These are phyloP conservation scores for Maconellicoccus hirsutus DNA, from an alignment of 1,140 invertebrate species.

Conservation along the genomic window DNA sequence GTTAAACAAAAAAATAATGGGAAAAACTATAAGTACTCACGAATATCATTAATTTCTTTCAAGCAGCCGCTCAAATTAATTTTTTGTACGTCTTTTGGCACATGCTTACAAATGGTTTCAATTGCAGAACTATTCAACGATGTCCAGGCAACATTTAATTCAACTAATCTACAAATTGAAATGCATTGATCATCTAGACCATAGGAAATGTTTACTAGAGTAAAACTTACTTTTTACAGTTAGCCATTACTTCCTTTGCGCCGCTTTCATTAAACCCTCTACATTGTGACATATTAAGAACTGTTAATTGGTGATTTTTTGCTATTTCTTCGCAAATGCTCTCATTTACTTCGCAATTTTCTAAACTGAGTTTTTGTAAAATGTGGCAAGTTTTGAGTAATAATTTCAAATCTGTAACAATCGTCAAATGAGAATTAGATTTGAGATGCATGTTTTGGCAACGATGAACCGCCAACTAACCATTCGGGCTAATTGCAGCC, in stretches of 20 bases:
- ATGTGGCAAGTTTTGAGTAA: conserved; percentile 54
- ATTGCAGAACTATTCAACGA: conserved; percentile 47
- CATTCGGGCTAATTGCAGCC: conserved; percentile 45
- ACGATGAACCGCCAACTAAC: conserved; percentile 30
- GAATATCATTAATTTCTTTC: conserved; percentile 56
- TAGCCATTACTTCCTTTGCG: conserved; percentile 45
- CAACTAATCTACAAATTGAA: conserved; percentile 46
- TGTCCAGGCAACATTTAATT: conserved; percentile 74
- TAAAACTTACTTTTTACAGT: conserved; percentile 46
- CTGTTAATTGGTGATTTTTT: conserved; percentile 50
- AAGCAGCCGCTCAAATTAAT: conserved; percentile 71
- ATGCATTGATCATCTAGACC: conserved; percentile 25
- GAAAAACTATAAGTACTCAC: conserved; percentile 45
- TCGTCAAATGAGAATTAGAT: conserved; percentile 18
- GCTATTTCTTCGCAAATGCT: conserved; percentile 50
- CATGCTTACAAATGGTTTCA: conserved; percentile 44
- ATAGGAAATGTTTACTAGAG: no score
- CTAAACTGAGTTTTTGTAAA: conserved; percentile 70
- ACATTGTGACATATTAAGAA: conserved; percentile 62
- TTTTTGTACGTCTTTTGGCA: conserved; percentile 51
- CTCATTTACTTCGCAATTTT: conserved; percentile 54
- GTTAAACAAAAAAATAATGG: neutral
- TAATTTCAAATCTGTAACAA: conserved; percentile 39
- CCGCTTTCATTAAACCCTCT: conserved; percentile 48
- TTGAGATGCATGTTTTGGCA: neutral